These are phyloP conservation scores for Globodera ellingtonae DNA, from an alignment of 1,140 invertebrate species.

Conservation along the genomic window DNA sequence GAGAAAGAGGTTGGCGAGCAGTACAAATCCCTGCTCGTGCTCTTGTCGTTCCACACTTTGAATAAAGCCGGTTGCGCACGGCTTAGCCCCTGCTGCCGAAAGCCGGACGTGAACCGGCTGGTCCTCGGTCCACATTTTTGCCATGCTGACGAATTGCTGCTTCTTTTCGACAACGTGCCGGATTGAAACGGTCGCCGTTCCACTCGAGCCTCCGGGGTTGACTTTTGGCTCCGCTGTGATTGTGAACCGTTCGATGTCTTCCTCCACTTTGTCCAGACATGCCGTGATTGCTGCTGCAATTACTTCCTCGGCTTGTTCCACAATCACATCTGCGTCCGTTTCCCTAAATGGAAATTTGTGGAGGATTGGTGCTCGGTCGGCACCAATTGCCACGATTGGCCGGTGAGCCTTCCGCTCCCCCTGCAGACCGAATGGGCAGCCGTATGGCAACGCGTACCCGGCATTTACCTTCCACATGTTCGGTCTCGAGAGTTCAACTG, in stretches of 20 bases:
- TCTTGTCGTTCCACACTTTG: constrained; percentile 7
- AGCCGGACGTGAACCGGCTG: neutral
- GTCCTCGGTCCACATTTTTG: neutral
- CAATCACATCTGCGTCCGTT: neutral
- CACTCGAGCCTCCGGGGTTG: neutral
- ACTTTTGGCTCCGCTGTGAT: neutral
- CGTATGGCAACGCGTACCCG: neutral
- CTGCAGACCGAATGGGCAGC: neutral
- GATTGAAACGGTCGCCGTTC: neutral
- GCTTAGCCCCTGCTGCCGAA: neutral
- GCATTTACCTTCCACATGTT: constrained; percentile 11
- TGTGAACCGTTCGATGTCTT: constrained; percentile 2
- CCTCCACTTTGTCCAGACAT: neutral
- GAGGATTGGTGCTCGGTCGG: too few relatives aligned
- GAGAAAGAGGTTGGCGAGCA: neutral
- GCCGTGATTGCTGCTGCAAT: constrained; percentile 5
- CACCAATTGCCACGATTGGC: neutral
- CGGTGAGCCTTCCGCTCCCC: neutral
- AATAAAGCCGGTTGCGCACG: neutral
- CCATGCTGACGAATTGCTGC: neutral
- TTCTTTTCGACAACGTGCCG: neutral
- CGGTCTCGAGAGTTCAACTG: neutral
- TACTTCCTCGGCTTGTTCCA: neutral
- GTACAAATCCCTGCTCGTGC: neutral
- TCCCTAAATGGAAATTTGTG: neutral